Evolutionary conservation across 1,140 invertebrate genomes (phyloP), one percentile per base, ranked within the genome.

Genomic region (Telenomus remus): DNA sequence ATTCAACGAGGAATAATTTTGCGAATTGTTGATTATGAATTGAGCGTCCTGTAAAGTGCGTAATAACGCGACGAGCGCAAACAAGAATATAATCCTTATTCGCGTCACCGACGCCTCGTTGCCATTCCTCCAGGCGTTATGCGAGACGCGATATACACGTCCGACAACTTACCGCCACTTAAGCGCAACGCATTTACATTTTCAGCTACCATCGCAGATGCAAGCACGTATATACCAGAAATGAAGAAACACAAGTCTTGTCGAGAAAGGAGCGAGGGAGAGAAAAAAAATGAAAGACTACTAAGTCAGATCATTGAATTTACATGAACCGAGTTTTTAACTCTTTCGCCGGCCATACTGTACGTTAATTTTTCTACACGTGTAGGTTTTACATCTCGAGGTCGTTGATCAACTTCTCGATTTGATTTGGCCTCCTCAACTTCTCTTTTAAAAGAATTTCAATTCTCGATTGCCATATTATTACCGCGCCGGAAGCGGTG

Each of bases 301-400:
- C 39, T 70, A 39, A 73, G 53, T 43, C 57, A 55, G 69, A 72
- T 72, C 72, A 69, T 73, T 73, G 72, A 60, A 75, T 78, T 61
- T 75, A 60, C 66, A 72, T 75, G 71, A 75, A 65, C 64, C 66
- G 11, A 60, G 47, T 43, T 57, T 72, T 39, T 64, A 66, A 74
- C 61, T 59, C 63, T 39, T 33, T 57, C 46, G 9, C 37, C 12
- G 37, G 49, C 55, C 35, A 11, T 49, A 55, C 48, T 47, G 68
- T 76, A 71, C 59, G 66, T 79, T 72, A 71, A 75, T 79, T 79
- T 79, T 79, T 79, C n/a, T 79, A 79, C 76, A 79, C 66, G 57
- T 79, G 76, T 79, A 79, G n/a, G 76, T 75, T 79, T 42, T 51
- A 68, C 72, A 75, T 79, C 71, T 74, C 53, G n/a, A 19, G 12